Evolutionary conservation across 2,888 invertebrate genomes (phyloP), one percentile per base, ranked within the genome.

Genomic region (Drosophila subsilvestris): DNA sequence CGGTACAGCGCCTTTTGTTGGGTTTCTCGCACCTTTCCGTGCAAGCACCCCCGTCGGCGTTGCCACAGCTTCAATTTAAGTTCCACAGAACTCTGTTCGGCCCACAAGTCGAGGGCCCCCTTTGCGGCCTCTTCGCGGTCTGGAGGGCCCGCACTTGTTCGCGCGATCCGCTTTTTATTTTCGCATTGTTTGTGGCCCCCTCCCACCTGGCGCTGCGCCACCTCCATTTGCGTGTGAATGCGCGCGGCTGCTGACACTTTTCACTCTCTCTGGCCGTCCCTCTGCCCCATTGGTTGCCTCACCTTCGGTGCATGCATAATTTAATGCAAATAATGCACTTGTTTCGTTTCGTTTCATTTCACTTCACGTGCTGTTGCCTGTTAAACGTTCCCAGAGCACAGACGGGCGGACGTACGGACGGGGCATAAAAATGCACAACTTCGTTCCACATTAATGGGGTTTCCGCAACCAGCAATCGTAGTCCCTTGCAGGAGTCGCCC

Each of bases 281-380:
- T 14, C n/a, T 8, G 42, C 51, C 14, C 42, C 59, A 48, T 18
- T 49, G 48, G 14, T 51, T 22, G 48, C 61, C 68, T 78, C 73
- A 74, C 75, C 80, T 73, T 74, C 70, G 74, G 63, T 75, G 75
- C 77, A 85, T 88, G 86, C 86, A 86, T 86, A 86, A 86, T 86
- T 88, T 86, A 86, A 86, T 89, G 86, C 88, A 86, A 86, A 87
- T 88, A 86, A 87, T 86, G 85, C 85, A 86, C 85, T 86, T 85
- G 87, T 88, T 88, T 85, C 89, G 78, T 88, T 75, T 86, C 82
- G 75, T 85, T 88, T 88, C 86, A 82, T 85, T 88, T 78, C 80
- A 78, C 74, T 85, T 78, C 75, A 80, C 83, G 80, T 86, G 72
- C 55, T 81, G 76, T 67, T 82, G 86, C 71, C 68, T n/a, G 37